These are phyloP conservation scores for Epinephelus coioides DNA, from an alignment of 2,797 vertebrate species.

Conservation along the genomic window DNA sequence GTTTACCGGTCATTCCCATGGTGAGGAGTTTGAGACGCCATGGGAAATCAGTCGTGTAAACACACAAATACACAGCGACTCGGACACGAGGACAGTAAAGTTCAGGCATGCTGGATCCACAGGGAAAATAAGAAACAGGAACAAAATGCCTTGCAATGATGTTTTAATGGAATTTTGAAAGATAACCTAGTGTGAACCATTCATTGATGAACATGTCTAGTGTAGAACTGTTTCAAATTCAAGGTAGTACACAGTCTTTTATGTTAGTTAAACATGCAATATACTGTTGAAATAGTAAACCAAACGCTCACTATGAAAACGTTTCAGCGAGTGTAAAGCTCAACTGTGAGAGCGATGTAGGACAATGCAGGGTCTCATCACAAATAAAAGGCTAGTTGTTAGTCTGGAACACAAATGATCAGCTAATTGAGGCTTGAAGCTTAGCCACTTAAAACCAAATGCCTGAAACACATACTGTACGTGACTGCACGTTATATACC, in stretches of 20 bases:
- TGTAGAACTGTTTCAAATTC: constrained; percentile 76
- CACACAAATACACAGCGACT: constrained; percentile 55
- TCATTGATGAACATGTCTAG: constrained; percentile 81
- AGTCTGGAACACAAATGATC: constrained; percentile 75
- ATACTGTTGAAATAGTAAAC: constrained; percentile 83
- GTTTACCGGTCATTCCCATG: constrained; percentile 71
- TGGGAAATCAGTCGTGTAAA: constrained; percentile 49
- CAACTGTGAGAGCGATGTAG: constrained; percentile 63
- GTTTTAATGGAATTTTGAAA: constrained; percentile 89
- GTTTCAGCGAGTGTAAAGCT: constrained; percentile 71
- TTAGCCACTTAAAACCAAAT: constrained; percentile 75
- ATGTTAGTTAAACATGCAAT: constrained; percentile 88
- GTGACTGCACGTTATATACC: constrained; percentile 75
- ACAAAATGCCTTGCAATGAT: constrained; percentile 87
- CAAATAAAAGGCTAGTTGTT: constrained; percentile 71
- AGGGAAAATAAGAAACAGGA: constrained; percentile 85
- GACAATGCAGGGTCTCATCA: constrained; percentile 69
- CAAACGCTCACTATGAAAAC: constrained; percentile 73
- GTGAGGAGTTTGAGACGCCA: constrained; percentile 44
- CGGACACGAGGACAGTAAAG: constrained; percentile 52
- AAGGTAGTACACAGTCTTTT: constrained; percentile 81
- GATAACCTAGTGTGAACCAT: constrained; percentile 83
- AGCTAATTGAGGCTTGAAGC: constrained; percentile 76
- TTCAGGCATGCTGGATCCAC: constrained; percentile 74
- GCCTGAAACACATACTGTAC: constrained; percentile 82